These are phyloP conservation scores for Erpetoichthys calabaricus DNA, from an alignment of 2,797 vertebrate genomes.

Conservation along the genomic window DNA sequence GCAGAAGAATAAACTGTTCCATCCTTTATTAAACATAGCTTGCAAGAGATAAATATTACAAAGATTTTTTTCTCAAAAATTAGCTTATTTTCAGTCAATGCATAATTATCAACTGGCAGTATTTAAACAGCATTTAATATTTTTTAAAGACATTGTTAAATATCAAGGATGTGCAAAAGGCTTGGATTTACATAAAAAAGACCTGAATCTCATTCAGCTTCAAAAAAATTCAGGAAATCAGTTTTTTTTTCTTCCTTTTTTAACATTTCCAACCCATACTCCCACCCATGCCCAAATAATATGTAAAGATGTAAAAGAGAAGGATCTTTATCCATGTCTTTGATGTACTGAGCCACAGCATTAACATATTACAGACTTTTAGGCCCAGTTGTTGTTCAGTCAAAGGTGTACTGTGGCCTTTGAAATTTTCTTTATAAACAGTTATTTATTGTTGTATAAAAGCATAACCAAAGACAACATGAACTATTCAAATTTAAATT, in stretches of 20 bases:
- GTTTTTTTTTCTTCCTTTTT: background rate
- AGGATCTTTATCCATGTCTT: background rate
- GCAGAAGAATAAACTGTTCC: conserved; percentile 72
- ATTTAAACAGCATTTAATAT: conserved; percentile 70
- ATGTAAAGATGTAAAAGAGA: background rate
- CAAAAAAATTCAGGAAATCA: too few species aligned
- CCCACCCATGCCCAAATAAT: conserved; percentile 11
- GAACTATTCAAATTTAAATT: background rate
- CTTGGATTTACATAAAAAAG: conserved; percentile 55
- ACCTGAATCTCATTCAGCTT: too few species aligned
- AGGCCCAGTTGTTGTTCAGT: background rate
- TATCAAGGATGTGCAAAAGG: conserved; percentile 85
- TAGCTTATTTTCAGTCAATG: conserved; percentile 86
- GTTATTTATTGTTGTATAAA: background rate
- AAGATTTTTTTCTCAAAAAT: conserved; percentile 95
- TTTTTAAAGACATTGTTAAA: conserved; percentile 78
- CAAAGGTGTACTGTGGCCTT: background rate
- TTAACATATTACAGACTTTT: background rate
- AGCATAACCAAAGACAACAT: background rate
- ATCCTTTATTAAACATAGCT: conserved; percentile 98
- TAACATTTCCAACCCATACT: conserved; percentile 17
- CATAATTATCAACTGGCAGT: conserved; percentile 80
- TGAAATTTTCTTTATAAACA: background rate
- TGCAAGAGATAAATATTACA: conserved; percentile 98
- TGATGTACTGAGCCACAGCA: background rate